These are phyloP conservation scores for Neotoma lepida DNA, from an alignment of 2,113 vertebrate species.

Conservation along the genomic window DNA sequence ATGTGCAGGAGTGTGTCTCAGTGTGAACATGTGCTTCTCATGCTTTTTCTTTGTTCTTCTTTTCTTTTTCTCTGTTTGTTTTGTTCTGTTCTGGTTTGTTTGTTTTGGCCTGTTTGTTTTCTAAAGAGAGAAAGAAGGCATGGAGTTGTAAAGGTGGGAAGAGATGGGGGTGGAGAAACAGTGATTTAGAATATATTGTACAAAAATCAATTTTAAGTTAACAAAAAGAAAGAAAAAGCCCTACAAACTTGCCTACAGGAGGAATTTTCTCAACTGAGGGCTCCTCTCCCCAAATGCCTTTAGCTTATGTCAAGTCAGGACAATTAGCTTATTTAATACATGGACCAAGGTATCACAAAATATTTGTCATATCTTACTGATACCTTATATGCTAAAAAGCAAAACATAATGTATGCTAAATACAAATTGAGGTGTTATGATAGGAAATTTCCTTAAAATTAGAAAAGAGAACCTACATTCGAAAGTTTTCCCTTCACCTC, in stretches of 20 bases:
- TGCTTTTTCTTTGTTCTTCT: background rate
- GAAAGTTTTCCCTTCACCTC: constrained; percentile 1
- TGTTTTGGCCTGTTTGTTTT: background rate
- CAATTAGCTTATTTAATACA: constrained; percentile 37
- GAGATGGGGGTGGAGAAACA: background rate
- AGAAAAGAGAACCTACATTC: background rate
- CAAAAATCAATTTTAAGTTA: background rate
- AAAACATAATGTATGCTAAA: constrained; percentile 39
- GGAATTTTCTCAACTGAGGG: background rate
- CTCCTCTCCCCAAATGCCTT: background rate
- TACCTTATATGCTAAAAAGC: background rate
- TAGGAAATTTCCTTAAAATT: background rate
- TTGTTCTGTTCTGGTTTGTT: background rate
- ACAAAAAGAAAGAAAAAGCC: background rate
- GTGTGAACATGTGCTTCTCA: background rate
- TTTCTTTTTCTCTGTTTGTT: background rate
- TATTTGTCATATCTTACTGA: constrained; percentile 5
- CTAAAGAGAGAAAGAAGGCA: background rate
- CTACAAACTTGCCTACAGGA: background rate
- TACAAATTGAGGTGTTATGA: constrained; percentile 35
- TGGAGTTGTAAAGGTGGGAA: background rate
- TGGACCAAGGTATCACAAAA: background rate
- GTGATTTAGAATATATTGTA: background rate
- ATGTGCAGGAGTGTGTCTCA: background rate
- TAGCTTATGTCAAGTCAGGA: background rate